Percentiles rank a stretch among this genome's conserved stretches.
Evolutionary conservation across 2,888 invertebrate genomes (phyloP).

Genomic region (Clitarchus hookeri): DNA sequence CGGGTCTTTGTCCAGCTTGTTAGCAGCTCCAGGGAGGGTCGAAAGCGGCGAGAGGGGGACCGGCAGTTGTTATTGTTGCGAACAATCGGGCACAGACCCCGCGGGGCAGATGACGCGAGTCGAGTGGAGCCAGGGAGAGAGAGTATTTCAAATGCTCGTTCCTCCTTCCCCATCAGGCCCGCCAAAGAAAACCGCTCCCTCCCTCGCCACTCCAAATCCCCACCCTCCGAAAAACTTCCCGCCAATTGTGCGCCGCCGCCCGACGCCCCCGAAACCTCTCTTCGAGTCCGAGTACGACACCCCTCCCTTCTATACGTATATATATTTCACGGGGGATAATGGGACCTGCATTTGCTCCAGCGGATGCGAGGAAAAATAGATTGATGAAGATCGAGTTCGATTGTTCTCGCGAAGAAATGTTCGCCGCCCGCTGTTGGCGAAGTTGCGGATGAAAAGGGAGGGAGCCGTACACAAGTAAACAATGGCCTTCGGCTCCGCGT

Average conservation of each 20-base stretch:
- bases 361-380: not conserved
- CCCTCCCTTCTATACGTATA: not conserved
- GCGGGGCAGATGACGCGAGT: not conserved
- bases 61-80: not conserved
- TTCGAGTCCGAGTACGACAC: not conserved
- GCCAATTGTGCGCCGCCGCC: not conserved
- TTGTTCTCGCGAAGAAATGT: not conserved
- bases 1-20: slow-evolving; percentile 10
- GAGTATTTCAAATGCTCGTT: not conserved
- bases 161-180: not conserved
- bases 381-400: not conserved
- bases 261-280: too few species aligned
- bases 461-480: not conserved
- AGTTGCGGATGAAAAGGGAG: not conserved
- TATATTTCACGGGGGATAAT: slow-evolving; percentile 5
- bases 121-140: not conserved
- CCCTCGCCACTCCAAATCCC: not conserved
- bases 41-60: not conserved
- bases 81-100: not conserved
- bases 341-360: not conserved
- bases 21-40: not conserved
- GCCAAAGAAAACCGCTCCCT: not conserved
- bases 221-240: not conserved
- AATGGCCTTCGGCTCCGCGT: not conserved
- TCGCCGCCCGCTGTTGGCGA: not conserved